Base-by-base conservation (phyloP, 2,888 invertebrate species). In the Thera obeliscata region DNA sequence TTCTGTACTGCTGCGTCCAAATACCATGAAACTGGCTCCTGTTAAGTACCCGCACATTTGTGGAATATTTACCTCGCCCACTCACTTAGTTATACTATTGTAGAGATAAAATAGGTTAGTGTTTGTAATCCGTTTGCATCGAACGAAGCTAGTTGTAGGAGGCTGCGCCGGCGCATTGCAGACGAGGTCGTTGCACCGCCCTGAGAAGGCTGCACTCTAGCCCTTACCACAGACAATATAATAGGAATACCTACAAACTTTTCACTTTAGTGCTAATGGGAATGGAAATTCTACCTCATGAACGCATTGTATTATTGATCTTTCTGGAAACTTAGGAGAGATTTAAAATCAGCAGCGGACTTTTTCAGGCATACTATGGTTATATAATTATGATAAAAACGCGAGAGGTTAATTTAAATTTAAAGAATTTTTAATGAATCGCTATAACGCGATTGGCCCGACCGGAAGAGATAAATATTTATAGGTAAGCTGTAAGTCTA, bases 161-260 rank as follows among this genome's bases (percentile, higher is more conserved):
- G 87, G 85, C 85, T 85, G 86, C 79, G 85, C 86, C 75, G 83
- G 84, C 81, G 80, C 84, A 78, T 76, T 69, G 74, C 70, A 61
- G 71, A 71, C 77, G 88, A 86, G 90, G 91, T 92, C 91, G 87
- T 86, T 90, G 92, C 86, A 84, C 90, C 79, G 78, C 80, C 79
- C 79, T 70, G 81, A 82, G 82, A 84, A 86, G 85, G 80, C 86
- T 89, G 89, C 87, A 87, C 88, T 84, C 83, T 78, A 81, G 82
- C 82, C 84, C 82, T 81, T 82, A 77, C 82, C 83, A 43, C 62
- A 64, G 64, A 55, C n/a, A 9, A 48, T 12, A 60, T 50, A 61
- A 43, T 54, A 61, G 64, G 49, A 36, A 9, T 12, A 58, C 9
- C 4, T 48, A 11, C 9, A 6, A 11, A 58, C 50, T 36, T 36